Evolutionary conservation across 2,888 invertebrate species (phyloP).

Genomic region (Pristionchus exspectatus): DNA sequence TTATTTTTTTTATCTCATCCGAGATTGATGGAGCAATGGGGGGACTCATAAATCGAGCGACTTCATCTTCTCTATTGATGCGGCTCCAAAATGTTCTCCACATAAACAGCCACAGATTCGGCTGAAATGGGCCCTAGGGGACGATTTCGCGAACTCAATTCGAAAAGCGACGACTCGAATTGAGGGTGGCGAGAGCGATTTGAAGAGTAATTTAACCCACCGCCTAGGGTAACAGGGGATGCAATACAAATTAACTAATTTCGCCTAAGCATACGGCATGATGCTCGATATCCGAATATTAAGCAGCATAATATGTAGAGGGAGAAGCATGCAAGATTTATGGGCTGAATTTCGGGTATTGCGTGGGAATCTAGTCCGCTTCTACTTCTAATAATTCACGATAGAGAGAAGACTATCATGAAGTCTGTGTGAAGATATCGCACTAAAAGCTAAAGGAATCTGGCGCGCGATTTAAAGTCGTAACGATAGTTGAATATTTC

Average conservation of each 20-base stretch:
- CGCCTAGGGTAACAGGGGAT: neutral
- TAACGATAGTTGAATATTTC: neutral
- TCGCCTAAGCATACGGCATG: no score
- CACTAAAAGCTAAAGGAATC: neutral
- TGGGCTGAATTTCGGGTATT: neutral
- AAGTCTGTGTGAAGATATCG: neutral
- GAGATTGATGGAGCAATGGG: neutral
- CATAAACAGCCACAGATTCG: neutral
- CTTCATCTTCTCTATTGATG: neutral
- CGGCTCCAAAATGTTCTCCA: neutral
- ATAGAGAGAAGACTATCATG: neutral
- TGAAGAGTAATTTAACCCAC: neutral
- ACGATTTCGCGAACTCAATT: neutral
- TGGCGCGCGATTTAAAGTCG: neutral
- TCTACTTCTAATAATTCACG: neutral
- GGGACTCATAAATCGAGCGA: neutral
- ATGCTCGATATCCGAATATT: neutral
- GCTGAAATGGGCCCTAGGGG: neutral
- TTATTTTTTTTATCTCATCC: no score
- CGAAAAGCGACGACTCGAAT: neutral
- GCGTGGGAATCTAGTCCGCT: conserved; percentile 4
- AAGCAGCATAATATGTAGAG: neutral
- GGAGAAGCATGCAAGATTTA: neutral
- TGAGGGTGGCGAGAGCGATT: neutral
- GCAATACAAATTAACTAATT: neutral